Conservation (phyloP, 1,140 invertebrate species). For the Aphidius ervi region DNA sequence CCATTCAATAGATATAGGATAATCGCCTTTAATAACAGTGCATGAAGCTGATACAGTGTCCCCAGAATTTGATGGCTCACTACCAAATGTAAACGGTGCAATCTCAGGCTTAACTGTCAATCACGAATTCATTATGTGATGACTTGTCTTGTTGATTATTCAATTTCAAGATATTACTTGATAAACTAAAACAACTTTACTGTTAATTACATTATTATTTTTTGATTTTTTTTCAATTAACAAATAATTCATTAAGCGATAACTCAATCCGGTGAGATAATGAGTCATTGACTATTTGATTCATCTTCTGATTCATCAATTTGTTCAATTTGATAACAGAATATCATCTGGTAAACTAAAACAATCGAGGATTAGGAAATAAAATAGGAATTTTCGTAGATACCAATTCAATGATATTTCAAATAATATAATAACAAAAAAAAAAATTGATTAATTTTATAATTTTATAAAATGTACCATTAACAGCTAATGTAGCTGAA, state of each 20-base stretch:
- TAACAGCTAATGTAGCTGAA: constrained; percentile 66
- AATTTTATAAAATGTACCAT: constrained; percentile 56
- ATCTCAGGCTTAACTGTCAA: constrained; percentile 61
- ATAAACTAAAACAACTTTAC: no score
- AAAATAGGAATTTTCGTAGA: constrained; percentile 16
- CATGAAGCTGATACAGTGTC: constrained; percentile 68
- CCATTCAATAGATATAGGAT: constrained; percentile 64
- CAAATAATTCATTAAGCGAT: no score
- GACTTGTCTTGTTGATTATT: no score
- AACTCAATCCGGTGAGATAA: no score
- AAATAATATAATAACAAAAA: neutral
- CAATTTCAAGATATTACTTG: no score
- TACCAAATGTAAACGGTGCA: constrained; percentile 60
- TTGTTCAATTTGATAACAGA: no score
- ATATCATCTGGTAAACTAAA: no score
- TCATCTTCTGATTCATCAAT: no score
- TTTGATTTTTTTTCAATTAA: no score
- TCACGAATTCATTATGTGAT: neutral
- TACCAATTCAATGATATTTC: constrained; percentile 2
- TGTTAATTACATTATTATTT: no score
- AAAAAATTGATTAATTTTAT: constrained; percentile 9
- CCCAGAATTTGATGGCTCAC: constrained; percentile 62
- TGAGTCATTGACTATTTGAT: no score
- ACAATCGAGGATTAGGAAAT: neutral
- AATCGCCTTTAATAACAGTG: constrained; percentile 67